Percentiles rank a stretch among this genome's conserved stretches.
Conservation (phyloP, 1,140 invertebrate species). For the Drosophila suzukii region DNA sequence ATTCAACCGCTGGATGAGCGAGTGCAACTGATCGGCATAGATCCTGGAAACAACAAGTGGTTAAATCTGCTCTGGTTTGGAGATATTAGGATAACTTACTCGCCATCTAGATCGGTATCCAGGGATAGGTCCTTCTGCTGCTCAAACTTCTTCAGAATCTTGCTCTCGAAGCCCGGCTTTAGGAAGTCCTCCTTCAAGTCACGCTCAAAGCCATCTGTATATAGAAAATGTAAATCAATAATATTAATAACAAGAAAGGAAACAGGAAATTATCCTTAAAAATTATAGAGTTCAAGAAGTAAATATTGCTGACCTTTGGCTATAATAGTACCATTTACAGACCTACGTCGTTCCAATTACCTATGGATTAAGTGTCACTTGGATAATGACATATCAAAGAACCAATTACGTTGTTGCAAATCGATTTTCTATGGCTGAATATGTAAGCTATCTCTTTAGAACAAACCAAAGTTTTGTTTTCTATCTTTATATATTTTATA, state of each 20-base stretch:
- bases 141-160: conserved; percentile 72
- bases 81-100: conserved; percentile 50
- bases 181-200: conserved; percentile 76
- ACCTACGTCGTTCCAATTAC: background rate
- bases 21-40: conserved; percentile 78
- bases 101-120: conserved; percentile 83
- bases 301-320: no score
- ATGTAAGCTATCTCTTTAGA: no score
- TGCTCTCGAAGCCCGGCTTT: conserved; percentile 80
- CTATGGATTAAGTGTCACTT: background rate
- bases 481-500: no score
- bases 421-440: background rate
- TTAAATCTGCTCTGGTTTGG: background rate
- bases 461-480: no score
- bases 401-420: background rate
- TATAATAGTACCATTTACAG: background rate
- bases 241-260: background rate
- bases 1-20: conserved; percentile 77
- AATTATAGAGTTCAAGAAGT: no score
- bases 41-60: conserved; percentile 50
- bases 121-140: conserved; percentile 56
- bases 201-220: conserved; percentile 59
- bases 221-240: background rate
- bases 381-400: background rate
- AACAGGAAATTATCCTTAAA: no score